Evolutionary conservation across 2,888 invertebrate genomes (phyloP), one percentile per base, ranked within the genome.

Genomic region (Pyrrhia umbra): DNA sequence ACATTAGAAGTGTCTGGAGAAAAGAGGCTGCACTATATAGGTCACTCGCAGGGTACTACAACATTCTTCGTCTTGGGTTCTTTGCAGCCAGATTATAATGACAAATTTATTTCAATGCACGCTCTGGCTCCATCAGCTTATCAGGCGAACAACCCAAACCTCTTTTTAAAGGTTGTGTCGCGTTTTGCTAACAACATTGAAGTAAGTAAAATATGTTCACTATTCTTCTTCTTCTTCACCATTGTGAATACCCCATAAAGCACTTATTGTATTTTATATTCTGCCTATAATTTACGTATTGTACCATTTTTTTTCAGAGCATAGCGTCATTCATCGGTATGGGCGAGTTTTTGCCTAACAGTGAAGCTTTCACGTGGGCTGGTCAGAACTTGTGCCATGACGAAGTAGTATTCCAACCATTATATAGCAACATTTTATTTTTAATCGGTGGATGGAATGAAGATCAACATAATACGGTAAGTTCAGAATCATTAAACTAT

Each of bases 31-130:
- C 96, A 97, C 80, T 98, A 98, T 85, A 90, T 97, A 1, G 98
- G 98, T 0, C 97, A 98, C 85, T 98, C 98, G 0, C 96, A 96
- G 88, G 94, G 94, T 1, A 96, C 97, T 0, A 97, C 97, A 0
- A 82, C 92, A 1, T 97, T 96, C 85, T 97, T 95, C 83, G 96
- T 97, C 0, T 95, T 97, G 96, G 93, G 94, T 16, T 95, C 96
- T 0, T 90, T 96, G 55, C 88, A 90, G n/a, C 96, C 97, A 0
- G 95, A 96, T 50, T 97, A 97, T 79, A 97, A 97, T 84, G 84
- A 90, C 0, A 97, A 97, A 86, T 95, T 97, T 6, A 93, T 95
- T 49, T 95, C 96, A 0, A 96, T 96, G 95, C 96, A 96, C 76
- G 96, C 96, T 2, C 85, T 97, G 67, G 97, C 97, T 0, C 97